These are phyloP conservation scores for Pyrgilauda ruficollis DNA, from an alignment of 2,113 vertebrate species.

Conservation along the genomic window DNA sequence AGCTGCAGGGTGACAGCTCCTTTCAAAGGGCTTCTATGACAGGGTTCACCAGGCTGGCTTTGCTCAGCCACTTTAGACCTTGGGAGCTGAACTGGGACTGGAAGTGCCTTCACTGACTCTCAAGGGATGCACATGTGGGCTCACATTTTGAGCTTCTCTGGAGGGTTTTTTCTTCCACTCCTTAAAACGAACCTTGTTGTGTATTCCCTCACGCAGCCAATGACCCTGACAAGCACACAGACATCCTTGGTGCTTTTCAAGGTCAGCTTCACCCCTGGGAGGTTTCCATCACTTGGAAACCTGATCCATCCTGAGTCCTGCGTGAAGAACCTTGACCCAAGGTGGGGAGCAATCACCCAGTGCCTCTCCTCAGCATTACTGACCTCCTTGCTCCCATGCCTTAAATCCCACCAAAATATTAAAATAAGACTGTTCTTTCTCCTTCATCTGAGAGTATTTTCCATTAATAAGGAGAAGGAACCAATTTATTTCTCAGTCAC, in stretches of 20 bases:
- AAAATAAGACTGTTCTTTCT: not conserved
- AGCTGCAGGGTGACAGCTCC: not conserved
- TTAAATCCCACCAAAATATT: not conserved
- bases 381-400: not conserved
- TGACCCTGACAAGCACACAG: not conserved
- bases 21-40: not conserved
- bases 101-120: not conserved
- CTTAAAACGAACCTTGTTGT: not conserved
- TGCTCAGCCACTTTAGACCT: not conserved
- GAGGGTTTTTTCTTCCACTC: not conserved
- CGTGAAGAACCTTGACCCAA: not conserved
- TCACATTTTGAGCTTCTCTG: not conserved
- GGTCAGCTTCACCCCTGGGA: not conserved
- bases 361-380: not conserved
- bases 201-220: accelerated
- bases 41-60: not conserved
- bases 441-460: not conserved
- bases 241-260: not conserved
- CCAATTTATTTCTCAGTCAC: conserved; percentile 60
- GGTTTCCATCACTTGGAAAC: not conserved
- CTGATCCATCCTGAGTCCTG: not conserved
- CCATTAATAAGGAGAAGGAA: conserved; percentile 18
- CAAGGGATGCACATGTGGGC: not conserved
- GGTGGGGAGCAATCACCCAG: not conserved
- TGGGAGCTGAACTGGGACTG: not conserved